A percentile compares a stretch with the other conserved stretches of the same genome.
Conservation (phyloP, 2,113 vertebrate genomes). For the Accipiter cooperii region DNA sequence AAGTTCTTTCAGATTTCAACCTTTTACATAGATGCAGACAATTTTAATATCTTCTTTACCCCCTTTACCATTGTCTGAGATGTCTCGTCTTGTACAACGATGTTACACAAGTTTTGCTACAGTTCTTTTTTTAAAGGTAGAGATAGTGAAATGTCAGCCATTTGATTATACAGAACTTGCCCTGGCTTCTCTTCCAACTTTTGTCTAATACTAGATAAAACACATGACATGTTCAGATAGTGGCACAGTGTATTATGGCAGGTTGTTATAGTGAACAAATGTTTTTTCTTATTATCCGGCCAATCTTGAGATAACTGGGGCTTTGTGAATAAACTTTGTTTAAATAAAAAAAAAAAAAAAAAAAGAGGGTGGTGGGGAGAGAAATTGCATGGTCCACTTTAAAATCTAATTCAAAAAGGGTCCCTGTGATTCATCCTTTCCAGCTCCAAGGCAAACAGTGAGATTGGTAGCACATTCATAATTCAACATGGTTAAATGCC, state of each 20-base stretch:
- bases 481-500: slow-evolving; percentile 77
- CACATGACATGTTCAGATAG: neutral
- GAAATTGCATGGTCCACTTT: slow-evolving; percentile 46
- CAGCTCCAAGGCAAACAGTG: slow-evolving; percentile 68
- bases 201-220: slow-evolving; percentile 58
- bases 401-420: slow-evolving; percentile 59
- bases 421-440: slow-evolving; percentile 61
- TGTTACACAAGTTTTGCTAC: neutral
- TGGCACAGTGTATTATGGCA: neutral
- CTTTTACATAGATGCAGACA: neutral
- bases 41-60: neutral
- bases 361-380: accelerated
- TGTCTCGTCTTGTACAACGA: neutral
- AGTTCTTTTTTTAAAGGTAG: neutral
- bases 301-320: slow-evolving; percentile 6
- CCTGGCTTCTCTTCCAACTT: neutral
- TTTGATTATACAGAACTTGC: slow-evolving; percentile 19
- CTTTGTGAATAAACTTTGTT: slow-evolving; percentile 53
- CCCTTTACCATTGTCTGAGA: neutral
- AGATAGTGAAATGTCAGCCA: neutral
- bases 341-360: neutral
- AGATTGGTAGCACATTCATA: slow-evolving; percentile 73
- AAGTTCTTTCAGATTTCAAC: neutral
- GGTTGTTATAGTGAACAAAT: neutral
- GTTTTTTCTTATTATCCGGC: slow-evolving; percentile 27